phyloP scores from a whole-genome alignment of 2,113 vertebrate genomes.

The Nothoprocta pentlandii region DNA sequence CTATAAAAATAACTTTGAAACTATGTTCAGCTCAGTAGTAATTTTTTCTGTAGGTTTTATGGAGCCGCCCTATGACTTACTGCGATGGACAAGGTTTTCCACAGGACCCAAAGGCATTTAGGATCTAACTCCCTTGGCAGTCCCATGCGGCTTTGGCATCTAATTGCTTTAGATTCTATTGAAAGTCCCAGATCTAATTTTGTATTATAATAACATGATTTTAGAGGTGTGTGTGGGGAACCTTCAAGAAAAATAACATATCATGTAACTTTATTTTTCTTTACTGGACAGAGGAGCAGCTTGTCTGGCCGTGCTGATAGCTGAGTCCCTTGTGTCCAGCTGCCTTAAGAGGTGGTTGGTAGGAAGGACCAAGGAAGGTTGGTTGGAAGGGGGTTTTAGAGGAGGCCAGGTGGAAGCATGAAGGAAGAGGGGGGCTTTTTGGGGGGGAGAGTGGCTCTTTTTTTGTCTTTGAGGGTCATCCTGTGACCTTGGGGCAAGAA shows the following conservation, averaged over 20 bases:
- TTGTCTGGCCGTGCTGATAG: neutral
- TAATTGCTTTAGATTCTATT: conserved; percentile 49
- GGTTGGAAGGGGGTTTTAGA: no score
- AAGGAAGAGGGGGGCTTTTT: fast-evolving
- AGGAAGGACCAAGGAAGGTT: neutral
- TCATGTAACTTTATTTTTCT: neutral
- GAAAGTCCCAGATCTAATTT: conserved; percentile 64
- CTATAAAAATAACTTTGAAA: neutral
- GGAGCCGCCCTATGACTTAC: neutral
- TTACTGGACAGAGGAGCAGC: neutral
- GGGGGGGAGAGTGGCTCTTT: no score
- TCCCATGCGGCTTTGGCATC: neutral
- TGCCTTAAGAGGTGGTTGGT: neutral
- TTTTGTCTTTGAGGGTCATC: neutral
- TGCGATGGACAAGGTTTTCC: conserved; percentile 5
- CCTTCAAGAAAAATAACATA: conserved; percentile 13
- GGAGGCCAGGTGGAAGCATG: neutral
- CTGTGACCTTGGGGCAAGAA: neutral
- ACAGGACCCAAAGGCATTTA: conserved; percentile 27
- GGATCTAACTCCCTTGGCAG: conserved; percentile 26
- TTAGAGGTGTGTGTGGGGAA: neutral
- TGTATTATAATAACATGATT: neutral
- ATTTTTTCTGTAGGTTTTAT: neutral
- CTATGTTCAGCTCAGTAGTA: neutral
- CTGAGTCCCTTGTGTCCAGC: fast-evolving